phyloP scores from a whole-genome alignment of 2,797 vertebrate species.

The Mus spretus region DNA sequence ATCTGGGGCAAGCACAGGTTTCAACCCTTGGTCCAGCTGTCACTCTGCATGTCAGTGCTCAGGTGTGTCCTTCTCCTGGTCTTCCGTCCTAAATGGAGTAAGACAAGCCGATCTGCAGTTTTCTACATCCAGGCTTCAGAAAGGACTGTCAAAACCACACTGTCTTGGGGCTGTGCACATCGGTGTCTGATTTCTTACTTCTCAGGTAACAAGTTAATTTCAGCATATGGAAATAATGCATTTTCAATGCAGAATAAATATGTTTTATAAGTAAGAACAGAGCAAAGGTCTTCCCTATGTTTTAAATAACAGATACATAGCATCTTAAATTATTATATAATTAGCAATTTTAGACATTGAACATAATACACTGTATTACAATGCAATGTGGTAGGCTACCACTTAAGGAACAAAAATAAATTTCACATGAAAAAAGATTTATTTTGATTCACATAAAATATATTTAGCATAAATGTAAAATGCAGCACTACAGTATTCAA shows the following conservation, averaged over 20 bases:
- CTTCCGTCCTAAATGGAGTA: slow-evolving; percentile 1
- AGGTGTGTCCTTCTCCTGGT: slow-evolving; percentile 30
- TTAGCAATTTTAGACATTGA: slow-evolving; percentile 83
- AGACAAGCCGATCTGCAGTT: not conserved
- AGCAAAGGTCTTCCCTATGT: slow-evolving; percentile 64
- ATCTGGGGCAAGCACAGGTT: not conserved
- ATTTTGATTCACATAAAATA: slow-evolving; percentile 83
- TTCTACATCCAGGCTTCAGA: slow-evolving; percentile 19
- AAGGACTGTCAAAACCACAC: slow-evolving; percentile 56
- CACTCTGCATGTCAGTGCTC: not conserved
- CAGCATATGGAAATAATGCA: slow-evolving; percentile 44
- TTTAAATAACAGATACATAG: slow-evolving; percentile 81
- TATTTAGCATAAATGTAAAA: slow-evolving; percentile 84
- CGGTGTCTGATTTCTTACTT: slow-evolving; percentile 54
- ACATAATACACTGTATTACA: slow-evolving; percentile 87
- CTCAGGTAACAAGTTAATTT: slow-evolving; percentile 53
- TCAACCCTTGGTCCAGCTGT: slow-evolving; percentile 43
- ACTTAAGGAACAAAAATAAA: slow-evolving; percentile 83
- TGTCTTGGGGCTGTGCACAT: not conserved
- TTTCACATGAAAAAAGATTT: slow-evolving; percentile 85
- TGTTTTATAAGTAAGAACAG: slow-evolving; percentile 44
- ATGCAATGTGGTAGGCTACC: slow-evolving; percentile 80
- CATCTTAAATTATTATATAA: slow-evolving; percentile 78
- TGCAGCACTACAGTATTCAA: slow-evolving; percentile 77
- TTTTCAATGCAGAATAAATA: slow-evolving; percentile 67